Evolutionary conservation across 2,113 vertebrate genomes (phyloP).

Genomic region (Tyto alba): DNA sequence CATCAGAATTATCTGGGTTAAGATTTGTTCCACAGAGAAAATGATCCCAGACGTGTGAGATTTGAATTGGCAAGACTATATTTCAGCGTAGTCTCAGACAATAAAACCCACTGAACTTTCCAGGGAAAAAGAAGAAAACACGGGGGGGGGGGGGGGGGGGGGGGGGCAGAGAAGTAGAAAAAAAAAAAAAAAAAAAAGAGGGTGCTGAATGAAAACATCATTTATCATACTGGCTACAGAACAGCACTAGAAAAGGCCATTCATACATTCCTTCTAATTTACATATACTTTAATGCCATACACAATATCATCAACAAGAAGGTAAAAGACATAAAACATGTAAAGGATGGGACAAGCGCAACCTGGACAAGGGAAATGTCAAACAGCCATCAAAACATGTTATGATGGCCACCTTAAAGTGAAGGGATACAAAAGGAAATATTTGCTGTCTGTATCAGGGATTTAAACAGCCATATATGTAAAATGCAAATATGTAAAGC

Average conservation of each 20-base stretch:
- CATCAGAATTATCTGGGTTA: neutral
- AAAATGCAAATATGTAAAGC: neutral
- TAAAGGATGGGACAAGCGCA: neutral
- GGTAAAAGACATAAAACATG: neutral
- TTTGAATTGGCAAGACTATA: neutral
- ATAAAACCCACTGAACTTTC: neutral
- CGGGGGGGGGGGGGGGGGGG: too few species aligned
- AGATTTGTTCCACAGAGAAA: neutral
- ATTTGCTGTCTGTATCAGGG: neutral
- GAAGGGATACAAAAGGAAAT: neutral
- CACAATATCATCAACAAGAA: neutral
- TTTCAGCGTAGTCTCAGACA: neutral
- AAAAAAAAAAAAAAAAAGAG: neutral
- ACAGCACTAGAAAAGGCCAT: neutral
- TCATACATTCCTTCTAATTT: neutral
- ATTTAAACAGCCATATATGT: neutral
- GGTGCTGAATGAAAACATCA: neutral
- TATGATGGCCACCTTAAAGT: neutral
- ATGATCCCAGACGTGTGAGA: neutral
- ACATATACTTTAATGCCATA: neutral
- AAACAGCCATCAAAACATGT: neutral
- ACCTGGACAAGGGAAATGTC: neutral
- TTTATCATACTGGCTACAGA: neutral
- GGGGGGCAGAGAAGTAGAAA: too few species aligned
- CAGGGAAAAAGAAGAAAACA: neutral